Conservation (phyloP, 1,140 invertebrate species). For the Drosophila tani region DNA sequence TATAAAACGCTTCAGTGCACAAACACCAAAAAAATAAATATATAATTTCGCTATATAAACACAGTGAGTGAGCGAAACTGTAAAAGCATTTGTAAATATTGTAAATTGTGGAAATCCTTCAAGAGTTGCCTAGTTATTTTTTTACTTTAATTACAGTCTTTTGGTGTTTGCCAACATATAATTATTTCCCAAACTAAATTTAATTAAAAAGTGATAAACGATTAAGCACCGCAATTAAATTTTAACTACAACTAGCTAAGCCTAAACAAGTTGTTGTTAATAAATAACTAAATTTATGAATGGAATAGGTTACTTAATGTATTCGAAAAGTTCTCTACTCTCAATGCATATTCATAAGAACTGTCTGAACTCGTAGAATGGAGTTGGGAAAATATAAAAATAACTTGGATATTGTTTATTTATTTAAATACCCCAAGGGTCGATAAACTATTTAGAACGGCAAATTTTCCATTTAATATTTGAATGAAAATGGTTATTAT, state of each 20-base stretch:
- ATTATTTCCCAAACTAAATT: background rate
- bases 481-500: constrained; percentile 12
- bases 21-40: constrained; percentile 1
- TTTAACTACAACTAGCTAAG: background rate
- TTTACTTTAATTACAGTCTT: background rate
- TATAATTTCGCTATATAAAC: background rate
- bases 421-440: background rate
- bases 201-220: background rate
- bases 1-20: constrained; percentile 59
- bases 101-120: constrained; percentile 9
- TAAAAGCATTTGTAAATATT: constrained; percentile 2
- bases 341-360: constrained; percentile 5
- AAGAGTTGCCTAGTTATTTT: constrained; percentile 9
- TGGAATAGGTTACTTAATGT: constrained; percentile 4
- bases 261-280: background rate
- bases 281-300: constrained; percentile 7
- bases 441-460: constrained; percentile 6
- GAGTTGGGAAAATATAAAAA: background rate
- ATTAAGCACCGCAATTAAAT: background rate
- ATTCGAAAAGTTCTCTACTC: background rate
- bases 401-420: background rate
- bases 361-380: background rate
- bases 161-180: background rate
- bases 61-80: constrained; percentile 5
- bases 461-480: constrained; percentile 25